phyloP scores from a whole-genome alignment of 2,888 invertebrate species.

The Cephonodes hylas region DNA sequence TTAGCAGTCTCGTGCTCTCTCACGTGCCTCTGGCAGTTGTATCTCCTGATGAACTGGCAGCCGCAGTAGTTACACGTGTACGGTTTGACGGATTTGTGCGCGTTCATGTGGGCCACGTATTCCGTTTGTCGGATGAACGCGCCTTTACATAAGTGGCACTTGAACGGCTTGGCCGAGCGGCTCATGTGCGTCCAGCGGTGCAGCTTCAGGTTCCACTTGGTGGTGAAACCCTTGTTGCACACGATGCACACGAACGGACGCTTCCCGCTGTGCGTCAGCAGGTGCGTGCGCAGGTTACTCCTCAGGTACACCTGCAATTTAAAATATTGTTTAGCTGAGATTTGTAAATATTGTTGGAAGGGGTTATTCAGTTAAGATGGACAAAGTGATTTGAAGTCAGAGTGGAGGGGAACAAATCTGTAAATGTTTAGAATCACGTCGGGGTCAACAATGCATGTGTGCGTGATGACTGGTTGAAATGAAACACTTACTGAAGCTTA shows the following conservation, averaged over 20 bases:
- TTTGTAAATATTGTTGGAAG: no score
- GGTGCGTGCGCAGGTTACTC: conserved; percentile 89
- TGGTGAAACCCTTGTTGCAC: conserved; percentile 92
- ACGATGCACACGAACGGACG: conserved; percentile 90
- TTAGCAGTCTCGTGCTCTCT: conserved; percentile 90
- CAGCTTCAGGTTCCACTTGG: conserved; percentile 94
- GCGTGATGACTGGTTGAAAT: no score
- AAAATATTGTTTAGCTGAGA: background rate
- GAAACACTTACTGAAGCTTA: no score
- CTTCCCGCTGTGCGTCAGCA: conserved; percentile 88
- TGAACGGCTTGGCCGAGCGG: conserved; percentile 91
- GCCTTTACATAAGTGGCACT: conserved; percentile 90
- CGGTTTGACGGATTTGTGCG: conserved; percentile 90
- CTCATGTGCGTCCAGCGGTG: conserved; percentile 95
- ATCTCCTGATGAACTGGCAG: conserved; percentile 92
- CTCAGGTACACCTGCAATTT: conserved; percentile 84
- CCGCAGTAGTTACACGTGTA: conserved; percentile 95
- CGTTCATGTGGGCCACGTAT: conserved; percentile 91
- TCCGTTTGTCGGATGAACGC: conserved; percentile 92
- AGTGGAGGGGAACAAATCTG: no score
- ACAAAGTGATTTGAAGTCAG: no score
- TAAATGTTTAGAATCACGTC: background rate
- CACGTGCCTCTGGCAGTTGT: conserved; percentile 92
- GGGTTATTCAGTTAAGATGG: no score
- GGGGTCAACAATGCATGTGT: no score